phyloP scores from a whole-genome alignment of 2,113 vertebrate species.

The Rutilus rutilus region DNA sequence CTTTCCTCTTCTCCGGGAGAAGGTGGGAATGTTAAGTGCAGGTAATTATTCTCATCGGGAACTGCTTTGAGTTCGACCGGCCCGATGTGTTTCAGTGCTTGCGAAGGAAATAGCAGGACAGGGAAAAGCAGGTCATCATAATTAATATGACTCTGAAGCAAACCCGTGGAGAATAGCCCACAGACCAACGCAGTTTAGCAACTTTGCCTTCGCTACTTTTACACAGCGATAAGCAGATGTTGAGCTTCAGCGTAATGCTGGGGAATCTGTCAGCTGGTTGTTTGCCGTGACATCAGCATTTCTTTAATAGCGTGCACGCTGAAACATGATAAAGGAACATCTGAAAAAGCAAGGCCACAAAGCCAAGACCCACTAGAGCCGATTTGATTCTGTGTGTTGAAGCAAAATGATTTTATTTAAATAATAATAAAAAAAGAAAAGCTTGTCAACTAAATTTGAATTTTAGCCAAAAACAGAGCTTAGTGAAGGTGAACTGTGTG shows the following conservation, averaged over 20 bases:
- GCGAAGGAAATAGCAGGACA: constrained; percentile 46
- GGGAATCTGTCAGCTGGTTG: constrained; percentile 27
- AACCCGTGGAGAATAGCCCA: constrained; percentile 50
- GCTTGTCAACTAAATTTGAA: background rate
- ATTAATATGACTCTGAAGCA: constrained; percentile 44
- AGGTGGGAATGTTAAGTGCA: constrained; percentile 62
- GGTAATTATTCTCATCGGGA: constrained; percentile 64
- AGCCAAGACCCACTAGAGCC: background rate
- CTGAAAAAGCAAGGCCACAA: background rate
- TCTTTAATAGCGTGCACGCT: constrained; percentile 33
- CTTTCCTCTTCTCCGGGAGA: constrained; percentile 29
- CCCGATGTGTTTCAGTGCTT: constrained; percentile 36
- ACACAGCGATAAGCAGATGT: constrained; percentile 56
- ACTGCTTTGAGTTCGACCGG: constrained; percentile 32
- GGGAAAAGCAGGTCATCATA: constrained; percentile 49
- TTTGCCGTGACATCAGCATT: constrained; percentile 50
- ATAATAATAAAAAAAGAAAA: background rate
- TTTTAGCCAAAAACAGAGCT: background rate
- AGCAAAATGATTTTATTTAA: background rate
- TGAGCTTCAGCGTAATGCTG: constrained; percentile 47
- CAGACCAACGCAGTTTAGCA: constrained; percentile 47
- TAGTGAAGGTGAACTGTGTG: background rate
- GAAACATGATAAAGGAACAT: constrained; percentile 30
- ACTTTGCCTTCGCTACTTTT: constrained; percentile 30
- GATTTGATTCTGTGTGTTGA: background rate